phyloP scores from a whole-genome alignment of 2,888 invertebrate genomes.

The Drosophila subquinaria region DNA sequence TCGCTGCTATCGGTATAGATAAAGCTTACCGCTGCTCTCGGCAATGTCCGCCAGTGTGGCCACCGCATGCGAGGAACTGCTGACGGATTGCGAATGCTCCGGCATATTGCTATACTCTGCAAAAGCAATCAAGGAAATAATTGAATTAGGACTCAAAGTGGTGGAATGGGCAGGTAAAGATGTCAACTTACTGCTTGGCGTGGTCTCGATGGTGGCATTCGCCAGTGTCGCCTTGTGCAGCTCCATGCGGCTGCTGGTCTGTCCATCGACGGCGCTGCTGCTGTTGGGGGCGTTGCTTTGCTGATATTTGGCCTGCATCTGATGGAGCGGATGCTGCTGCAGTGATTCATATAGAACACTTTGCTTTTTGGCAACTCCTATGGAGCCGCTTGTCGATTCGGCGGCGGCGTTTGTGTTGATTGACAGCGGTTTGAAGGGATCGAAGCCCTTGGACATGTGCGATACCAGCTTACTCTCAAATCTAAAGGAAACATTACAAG shows the following conservation, averaged over 20 bases:
- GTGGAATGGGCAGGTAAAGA: not conserved
- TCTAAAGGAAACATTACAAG: constrained; percentile 28
- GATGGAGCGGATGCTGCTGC: constrained; percentile 82
- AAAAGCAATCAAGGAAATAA: not conserved
- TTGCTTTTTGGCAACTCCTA: constrained; percentile 70
- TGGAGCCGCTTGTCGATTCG: constrained; percentile 44
- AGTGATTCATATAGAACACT: constrained; percentile 82
- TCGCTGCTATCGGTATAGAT: not conserved
- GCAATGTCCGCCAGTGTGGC: constrained; percentile 80
- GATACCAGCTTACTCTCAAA: constrained; percentile 84
- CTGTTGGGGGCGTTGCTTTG: constrained; percentile 43
- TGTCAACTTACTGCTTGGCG: constrained; percentile 70
- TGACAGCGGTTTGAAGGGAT: constrained; percentile 84
- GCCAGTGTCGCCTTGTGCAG: constrained; percentile 84
- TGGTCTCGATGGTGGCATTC: constrained; percentile 78
- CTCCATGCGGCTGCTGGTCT: constrained; percentile 83
- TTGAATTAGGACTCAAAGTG: not conserved
- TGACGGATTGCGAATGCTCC: constrained; percentile 55
- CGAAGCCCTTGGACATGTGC: constrained; percentile 84
- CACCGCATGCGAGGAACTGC: constrained; percentile 50
- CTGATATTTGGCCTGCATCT: constrained; percentile 70
- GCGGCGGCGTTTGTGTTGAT: constrained; percentile 77
- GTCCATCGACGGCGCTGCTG: constrained; percentile 77
- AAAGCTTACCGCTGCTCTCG: constrained; percentile 68
- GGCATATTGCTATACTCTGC: constrained; percentile 69